Evolutionary conservation across 2,888 invertebrate genomes (phyloP), one percentile per base, ranked within the genome.

Genomic region (Noctua fimbriata): DNA sequence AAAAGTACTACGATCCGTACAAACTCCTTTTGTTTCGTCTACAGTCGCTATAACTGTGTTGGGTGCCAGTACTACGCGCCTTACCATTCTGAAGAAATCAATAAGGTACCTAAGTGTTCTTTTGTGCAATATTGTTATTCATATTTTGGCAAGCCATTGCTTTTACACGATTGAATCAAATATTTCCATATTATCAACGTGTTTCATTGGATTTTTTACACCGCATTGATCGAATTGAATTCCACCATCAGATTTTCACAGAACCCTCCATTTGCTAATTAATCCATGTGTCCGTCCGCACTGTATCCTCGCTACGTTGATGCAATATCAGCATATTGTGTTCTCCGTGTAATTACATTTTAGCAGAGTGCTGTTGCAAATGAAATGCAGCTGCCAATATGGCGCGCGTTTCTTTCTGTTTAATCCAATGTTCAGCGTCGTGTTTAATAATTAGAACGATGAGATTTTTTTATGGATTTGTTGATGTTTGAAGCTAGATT

Each of bases 251-350:
- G 16, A 70, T n/a, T 66, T 47, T 36, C 9, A 16, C 7, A 49
- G 28, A 73, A 21, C 36, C 1, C 67, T 87, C 74, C 87, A 85
- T 76, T 80, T 41, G 16, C 28, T 80, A 41, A 69, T 52, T 63
- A 65, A 63, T 85, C 72, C 18, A 16, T 73, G 66, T 69, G 70
- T 73, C 71, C 73, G 63, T 79, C 74, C 58, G 65, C 70, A 44
- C 58, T 85, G 83, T 83, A 81, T 76, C 78, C 79, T 82, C 71
- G 75, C 76, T 79, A 69, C 79, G 78, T 58, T 41, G 77, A 74
- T 81, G 81, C 85, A 88, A 89, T 87, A 88, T 85, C 89, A 87
- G 89, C 84, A 81, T 82, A 89, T 88, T 89, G 88, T 87, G 87
- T 83, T 85, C 83, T 75, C 80, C 74, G 41, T 81, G 87, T 89